phyloP scores from a whole-genome alignment of 2,888 invertebrate species.

The Stenurella melanura region DNA sequence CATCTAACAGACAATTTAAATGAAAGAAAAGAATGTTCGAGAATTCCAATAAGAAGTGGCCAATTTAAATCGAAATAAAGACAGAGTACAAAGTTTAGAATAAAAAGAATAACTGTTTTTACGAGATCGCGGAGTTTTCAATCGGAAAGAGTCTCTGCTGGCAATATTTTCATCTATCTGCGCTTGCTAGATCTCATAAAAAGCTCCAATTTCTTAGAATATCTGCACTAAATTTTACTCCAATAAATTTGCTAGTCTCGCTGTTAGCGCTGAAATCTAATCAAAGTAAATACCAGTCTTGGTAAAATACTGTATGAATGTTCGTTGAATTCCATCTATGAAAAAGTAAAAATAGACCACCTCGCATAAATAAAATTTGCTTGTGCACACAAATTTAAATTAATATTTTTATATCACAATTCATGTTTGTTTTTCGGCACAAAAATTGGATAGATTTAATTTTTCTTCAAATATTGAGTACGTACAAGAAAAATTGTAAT shows the following conservation, averaged over 20 bases:
- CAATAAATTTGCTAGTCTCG: background rate
- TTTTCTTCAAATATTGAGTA: too few species aligned
- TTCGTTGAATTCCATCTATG: background rate
- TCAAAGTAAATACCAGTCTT: background rate
- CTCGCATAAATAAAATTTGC: background rate
- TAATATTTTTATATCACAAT: background rate
- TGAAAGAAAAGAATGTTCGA: background rate
- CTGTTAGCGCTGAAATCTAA: background rate
- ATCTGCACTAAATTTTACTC: background rate
- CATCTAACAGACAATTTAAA: background rate
- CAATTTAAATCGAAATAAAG: background rate
- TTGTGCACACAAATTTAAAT: background rate
- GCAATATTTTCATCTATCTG: background rate
- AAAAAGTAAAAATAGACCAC: background rate
- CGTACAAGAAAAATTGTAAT: too few species aligned
- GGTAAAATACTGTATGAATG: background rate
- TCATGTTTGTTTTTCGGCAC: too few species aligned
- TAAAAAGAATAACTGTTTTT: background rate
- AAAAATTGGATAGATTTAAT: too few species aligned
- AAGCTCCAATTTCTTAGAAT: constrained; percentile 1
- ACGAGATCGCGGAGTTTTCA: background rate
- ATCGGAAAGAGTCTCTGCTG: background rate
- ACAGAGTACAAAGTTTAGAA: background rate
- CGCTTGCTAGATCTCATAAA: background rate
- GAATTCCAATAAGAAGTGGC: background rate